Evolutionary conservation across 2,888 invertebrate species (phyloP), one percentile per base, ranked within the genome.

Genomic region (Rhagonycha lutea): DNA sequence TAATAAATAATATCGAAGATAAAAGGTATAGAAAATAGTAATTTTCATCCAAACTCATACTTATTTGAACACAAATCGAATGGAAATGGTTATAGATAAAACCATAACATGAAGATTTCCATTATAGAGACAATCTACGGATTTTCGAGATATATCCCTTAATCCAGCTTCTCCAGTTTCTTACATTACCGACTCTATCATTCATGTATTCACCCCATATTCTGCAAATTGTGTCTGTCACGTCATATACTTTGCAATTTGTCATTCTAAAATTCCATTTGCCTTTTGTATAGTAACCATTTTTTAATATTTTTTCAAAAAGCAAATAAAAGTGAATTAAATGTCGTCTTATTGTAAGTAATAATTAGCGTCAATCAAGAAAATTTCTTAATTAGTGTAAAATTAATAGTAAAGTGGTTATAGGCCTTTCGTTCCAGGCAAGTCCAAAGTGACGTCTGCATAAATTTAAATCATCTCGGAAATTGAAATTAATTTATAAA

Each of bases 171-270:
- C 81, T 81, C 80, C 82, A 82, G 83, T 82, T 81, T 81, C 80
- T 81, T 82, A 81, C 83, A 83, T 85, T 85, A 84, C 83, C 81
- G 83, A 84, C 83, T 85, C 84, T 84, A 85, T 86, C 84, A 85
- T 86, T 86, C 85, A 86, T 86, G 83, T 86, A 86, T 86, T 84
- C 86, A 85, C 84, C 84, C 85, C 82, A 81, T 84, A 86, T 85
- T 84, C 83, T 82, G 83, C 83, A 86, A 86, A 86, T 86, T 86
- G 86, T 85, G 82, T 81, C 84, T 84, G 85, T 84, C 85, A 83
- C 81, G 80, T 82, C 83, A 81, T 82, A 83, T 84, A 83, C 83
- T 81, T 76, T 75, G 83, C 82, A 84, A 86, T 86, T 86, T 85
- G 85, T 86, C 86, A 85, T 85, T 80, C 82, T 82, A 74, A 77